phyloP scores from a whole-genome alignment of 2,797 vertebrate genomes.

The Paguma larvata region DNA sequence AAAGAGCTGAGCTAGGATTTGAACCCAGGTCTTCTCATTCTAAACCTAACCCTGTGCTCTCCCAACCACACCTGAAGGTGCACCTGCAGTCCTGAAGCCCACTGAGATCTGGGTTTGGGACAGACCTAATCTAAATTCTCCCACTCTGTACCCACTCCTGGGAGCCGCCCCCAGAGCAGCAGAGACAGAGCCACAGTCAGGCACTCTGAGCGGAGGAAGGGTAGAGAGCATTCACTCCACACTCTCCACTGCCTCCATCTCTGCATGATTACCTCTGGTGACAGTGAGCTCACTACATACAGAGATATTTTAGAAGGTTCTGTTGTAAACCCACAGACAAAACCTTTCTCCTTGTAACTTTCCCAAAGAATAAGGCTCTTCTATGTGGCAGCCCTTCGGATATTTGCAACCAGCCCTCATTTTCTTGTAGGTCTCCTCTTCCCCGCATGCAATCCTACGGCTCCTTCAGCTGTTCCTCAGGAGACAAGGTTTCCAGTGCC shows the following conservation, averaged over 20 bases:
- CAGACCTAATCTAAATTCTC: background rate
- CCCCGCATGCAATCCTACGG: background rate
- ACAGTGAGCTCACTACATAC: background rate
- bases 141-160: background rate
- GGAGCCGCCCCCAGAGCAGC: background rate
- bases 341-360: background rate
- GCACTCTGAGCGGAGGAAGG: background rate
- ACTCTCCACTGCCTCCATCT: background rate
- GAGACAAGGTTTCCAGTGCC: background rate
- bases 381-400: background rate
- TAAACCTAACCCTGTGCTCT: background rate
- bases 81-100: background rate
- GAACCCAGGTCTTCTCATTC: conserved; percentile 5
- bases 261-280: conserved; percentile 9
- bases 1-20: background rate
- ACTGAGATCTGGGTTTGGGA: background rate
- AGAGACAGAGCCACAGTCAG: background rate
- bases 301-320: conserved; percentile 5
- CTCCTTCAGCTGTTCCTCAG: background rate
- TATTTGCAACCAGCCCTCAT: background rate
- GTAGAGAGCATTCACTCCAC: background rate
- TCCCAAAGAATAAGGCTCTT: background rate
- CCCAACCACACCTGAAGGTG: background rate
- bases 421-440: background rate
- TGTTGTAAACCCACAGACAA: conserved; percentile 9